Conservation (phyloP, 2,888 invertebrate species). For the Nymphalis urticae region DNA sequence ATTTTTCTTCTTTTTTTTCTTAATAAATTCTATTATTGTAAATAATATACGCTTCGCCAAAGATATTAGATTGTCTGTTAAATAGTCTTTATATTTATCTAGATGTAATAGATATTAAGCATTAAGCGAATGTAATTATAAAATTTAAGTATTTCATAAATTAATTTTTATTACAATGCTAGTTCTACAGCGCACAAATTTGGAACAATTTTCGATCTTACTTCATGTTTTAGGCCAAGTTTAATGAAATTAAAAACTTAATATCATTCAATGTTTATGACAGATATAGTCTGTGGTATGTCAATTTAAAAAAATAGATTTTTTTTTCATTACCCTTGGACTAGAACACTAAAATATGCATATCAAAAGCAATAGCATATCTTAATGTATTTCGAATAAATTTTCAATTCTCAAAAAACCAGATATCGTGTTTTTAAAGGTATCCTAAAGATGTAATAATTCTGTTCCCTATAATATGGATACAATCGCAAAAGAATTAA, state of each 20-base stretch:
- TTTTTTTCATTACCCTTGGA: conserved; percentile 31
- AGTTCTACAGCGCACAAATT: conserved; percentile 60
- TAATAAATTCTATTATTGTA: conserved; percentile 46
- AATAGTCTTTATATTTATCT: conserved; percentile 46
- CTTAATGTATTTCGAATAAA: conserved; percentile 35
- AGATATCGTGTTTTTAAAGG: conserved; percentile 20
- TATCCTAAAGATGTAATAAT: conserved; percentile 29
- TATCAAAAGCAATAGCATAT: conserved; percentile 55
- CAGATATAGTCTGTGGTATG: not conserved
- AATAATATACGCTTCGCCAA: conserved; percentile 69
- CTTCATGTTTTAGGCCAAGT: conserved; percentile 30
- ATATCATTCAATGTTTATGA: not conserved
- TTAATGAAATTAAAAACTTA: conserved; percentile 27
- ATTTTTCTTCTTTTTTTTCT: conserved; percentile 30
- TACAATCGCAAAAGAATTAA: conserved; percentile 32
- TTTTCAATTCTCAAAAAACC: conserved; percentile 19
- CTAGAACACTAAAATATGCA: conserved; percentile 44
- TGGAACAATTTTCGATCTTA: conserved; percentile 46
- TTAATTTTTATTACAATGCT: conserved; percentile 40
- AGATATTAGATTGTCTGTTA: conserved; percentile 62
- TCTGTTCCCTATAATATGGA: conserved; percentile 31
- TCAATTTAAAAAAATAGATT: not conserved
- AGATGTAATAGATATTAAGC: conserved; percentile 39
- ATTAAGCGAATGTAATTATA: conserved; percentile 41
- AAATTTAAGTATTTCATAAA: conserved; percentile 25